These are phyloP conservation scores for Pseudopipra pipra DNA, from an alignment of 2,113 vertebrate species.

Conservation along the genomic window DNA sequence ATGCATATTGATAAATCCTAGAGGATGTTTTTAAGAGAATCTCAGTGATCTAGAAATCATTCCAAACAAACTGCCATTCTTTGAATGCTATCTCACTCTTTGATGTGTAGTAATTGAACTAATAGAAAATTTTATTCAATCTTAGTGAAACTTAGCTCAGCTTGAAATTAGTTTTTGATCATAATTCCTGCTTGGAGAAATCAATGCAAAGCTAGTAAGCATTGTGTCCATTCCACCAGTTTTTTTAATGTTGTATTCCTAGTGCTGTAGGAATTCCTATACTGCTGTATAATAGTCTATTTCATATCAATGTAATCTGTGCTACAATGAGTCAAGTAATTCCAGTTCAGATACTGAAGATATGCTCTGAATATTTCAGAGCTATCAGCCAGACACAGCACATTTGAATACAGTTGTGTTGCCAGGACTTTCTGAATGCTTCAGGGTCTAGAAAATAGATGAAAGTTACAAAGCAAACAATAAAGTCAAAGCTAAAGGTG, in stretches of 20 bases:
- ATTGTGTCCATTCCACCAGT: not conserved
- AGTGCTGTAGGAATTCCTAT: not conserved
- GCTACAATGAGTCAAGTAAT: slow-evolving; percentile 20
- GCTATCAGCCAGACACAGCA: not conserved
- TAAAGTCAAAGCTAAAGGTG: not conserved
- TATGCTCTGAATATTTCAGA: not conserved
- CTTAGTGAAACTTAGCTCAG: slow-evolving; percentile 51
- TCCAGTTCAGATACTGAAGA: slow-evolving; percentile 1
- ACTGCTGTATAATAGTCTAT: not conserved
- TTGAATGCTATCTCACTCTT: slow-evolving; percentile 27
- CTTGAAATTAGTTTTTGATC: slow-evolving; percentile 61
- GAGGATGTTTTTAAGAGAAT: slow-evolving; percentile 14
- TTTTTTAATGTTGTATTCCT: slow-evolving; percentile 13
- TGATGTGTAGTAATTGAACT: slow-evolving; percentile 19
- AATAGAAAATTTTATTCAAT: slow-evolving; percentile 47
- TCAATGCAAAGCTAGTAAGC: slow-evolving; percentile 47
- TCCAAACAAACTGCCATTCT: not conserved
- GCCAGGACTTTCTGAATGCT: not conserved
- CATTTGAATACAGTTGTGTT: not conserved
- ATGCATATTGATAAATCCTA: not conserved
- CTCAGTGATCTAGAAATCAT: slow-evolving; percentile 27
- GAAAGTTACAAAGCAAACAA: slow-evolving; percentile 7
- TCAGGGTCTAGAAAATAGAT: not conserved
- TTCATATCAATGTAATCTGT: slow-evolving; percentile 27
- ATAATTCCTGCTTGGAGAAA: slow-evolving; percentile 57